Evolutionary conservation across 2,888 invertebrate species (phyloP).

Genomic region (Phyto melanocephala): DNA sequence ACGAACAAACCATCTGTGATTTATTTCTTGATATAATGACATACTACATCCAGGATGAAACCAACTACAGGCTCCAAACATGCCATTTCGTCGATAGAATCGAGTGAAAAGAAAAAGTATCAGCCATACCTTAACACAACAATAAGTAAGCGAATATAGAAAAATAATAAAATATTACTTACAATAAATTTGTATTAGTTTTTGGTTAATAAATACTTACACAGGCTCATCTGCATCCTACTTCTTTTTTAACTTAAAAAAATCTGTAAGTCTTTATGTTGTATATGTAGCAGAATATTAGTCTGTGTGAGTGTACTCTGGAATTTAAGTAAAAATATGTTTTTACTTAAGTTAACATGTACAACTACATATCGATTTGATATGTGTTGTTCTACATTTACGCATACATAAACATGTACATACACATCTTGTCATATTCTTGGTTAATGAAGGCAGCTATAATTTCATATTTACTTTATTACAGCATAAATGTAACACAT

Average conservation of each 20-base stretch:
- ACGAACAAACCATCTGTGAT: slow-evolving; percentile 14
- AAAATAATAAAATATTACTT: background rate
- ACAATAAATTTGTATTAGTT: background rate
- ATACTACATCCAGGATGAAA: background rate
- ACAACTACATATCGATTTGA: background rate
- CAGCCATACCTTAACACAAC: background rate
- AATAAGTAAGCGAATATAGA: background rate
- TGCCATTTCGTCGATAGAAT: slow-evolving; percentile 27
- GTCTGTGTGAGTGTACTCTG: background rate
- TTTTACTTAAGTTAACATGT: slow-evolving; percentile 15
- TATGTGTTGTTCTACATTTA: background rate
- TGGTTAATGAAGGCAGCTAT: background rate
- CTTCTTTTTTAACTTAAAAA: too few relatives aligned
- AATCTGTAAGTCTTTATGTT: background rate
- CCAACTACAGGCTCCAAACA: slow-evolving; percentile 1
- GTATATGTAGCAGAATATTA: background rate
- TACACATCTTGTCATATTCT: too few relatives aligned
- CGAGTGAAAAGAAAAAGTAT: background rate
- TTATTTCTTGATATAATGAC: slow-evolving; percentile 9
- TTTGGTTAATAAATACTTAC: background rate
- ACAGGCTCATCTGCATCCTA: too few relatives aligned
- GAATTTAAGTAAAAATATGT: background rate
- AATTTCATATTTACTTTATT: background rate
- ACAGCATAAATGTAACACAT: background rate
- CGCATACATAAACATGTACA: background rate